Conservation (phyloP, 2,113 vertebrate genomes). For the Hydrolagus affinis region DNA sequence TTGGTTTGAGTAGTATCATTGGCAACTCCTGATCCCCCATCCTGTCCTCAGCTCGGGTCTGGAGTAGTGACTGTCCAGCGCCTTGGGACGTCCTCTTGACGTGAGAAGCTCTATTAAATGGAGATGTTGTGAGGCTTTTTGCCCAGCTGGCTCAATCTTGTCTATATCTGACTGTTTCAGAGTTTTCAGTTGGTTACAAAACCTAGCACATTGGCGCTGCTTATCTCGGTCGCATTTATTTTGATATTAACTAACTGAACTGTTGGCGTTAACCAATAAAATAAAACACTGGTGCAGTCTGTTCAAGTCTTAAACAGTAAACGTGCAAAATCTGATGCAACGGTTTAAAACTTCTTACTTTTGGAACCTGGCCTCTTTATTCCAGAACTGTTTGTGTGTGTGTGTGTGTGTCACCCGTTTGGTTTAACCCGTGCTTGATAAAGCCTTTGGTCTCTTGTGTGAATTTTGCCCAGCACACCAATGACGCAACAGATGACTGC, state of each 20-base stretch:
- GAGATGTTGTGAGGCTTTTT: not conserved
- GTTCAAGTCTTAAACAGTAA: too few species aligned
- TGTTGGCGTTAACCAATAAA: too few species aligned
- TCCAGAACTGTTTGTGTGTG: not conserved
- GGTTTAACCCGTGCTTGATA: not conserved
- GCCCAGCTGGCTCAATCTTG: not conserved
- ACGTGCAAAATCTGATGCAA: too few species aligned
- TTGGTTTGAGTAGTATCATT: too few species aligned
- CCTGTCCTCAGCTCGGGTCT: too few species aligned
- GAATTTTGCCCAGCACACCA: conserved; percentile 61
- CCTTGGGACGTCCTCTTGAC: too few species aligned
- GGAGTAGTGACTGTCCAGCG: too few species aligned
- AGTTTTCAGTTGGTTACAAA: not conserved
- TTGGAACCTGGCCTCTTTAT: too few species aligned
- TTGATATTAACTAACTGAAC: not conserved
- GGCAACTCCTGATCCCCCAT: too few species aligned
- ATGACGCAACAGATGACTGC: conserved; percentile 83
- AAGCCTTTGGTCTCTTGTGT: not conserved
- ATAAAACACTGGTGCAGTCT: too few species aligned
- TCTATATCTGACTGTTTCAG: not conserved
- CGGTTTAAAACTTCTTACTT: too few species aligned
- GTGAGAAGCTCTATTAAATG: not conserved
- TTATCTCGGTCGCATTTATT: not conserved
- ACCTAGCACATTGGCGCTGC: not conserved
- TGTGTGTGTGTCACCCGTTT: not conserved